Percentiles rank a stretch among this genome's conserved stretches.
Conservation (phyloP, 2,888 invertebrate genomes). For the Acanthosepion pharaonis region DNA sequence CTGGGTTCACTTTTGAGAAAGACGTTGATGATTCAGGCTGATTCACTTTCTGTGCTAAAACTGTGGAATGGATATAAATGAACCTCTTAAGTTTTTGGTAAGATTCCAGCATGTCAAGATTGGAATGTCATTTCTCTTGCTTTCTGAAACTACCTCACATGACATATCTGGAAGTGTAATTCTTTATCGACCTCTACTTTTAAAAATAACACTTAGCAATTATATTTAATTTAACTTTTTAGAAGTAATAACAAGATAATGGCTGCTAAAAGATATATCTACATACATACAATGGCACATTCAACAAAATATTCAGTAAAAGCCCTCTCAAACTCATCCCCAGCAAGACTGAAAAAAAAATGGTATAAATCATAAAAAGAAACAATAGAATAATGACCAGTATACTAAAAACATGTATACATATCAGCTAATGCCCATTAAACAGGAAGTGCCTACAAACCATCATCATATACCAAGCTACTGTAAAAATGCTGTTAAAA, state of each 20-base stretch:
- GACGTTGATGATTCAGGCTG: constrained; percentile 5
- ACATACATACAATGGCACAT: no score
- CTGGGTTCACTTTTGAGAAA: neutral
- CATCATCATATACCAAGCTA: no score
- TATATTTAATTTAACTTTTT: neutral
- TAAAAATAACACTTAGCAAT: neutral
- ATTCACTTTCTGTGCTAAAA: neutral
- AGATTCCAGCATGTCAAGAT: neutral
- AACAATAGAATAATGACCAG: no score
- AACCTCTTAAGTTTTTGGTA: constrained; percentile 12
- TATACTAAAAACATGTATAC: no score
- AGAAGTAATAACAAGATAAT: neutral
- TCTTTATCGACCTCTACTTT: neutral
- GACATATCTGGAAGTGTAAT: neutral
- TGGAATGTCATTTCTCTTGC: neutral
- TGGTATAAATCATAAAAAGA: no score
- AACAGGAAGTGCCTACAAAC: no score
- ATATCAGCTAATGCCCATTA: no score
- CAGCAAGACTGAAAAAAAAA: no score
- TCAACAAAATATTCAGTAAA: no score
- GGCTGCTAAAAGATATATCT: neutral
- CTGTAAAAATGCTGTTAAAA: no score
- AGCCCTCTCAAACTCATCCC: no score
- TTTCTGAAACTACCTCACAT: neutral
- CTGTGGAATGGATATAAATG: neutral